Percentiles rank a stretch among this genome's conserved stretches.
Conservation (phyloP, 2,797 vertebrate species). For the Echiichthys vipera region DNA sequence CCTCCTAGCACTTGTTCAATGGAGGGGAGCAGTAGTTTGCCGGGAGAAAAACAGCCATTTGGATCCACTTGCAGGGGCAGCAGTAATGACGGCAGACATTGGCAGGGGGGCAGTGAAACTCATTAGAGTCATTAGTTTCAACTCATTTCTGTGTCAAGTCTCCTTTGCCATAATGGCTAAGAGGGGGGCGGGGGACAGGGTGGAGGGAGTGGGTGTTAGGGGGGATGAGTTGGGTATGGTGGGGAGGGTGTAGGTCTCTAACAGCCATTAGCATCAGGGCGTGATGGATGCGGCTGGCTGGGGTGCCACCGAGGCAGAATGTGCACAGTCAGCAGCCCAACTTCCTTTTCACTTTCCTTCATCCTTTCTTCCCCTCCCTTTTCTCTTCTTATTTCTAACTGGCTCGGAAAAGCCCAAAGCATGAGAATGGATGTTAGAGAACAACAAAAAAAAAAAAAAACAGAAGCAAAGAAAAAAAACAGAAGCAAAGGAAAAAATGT, state of each 20-base stretch:
- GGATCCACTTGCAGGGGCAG: conserved; percentile 64
- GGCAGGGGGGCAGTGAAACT: conserved; percentile 70
- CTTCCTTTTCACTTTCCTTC: conserved; percentile 28
- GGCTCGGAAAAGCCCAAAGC: conserved; percentile 3
- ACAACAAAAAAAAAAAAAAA: conserved; percentile 19
- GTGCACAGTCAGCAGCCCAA: conserved; percentile 62
- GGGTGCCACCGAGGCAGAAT: conserved; percentile 56
- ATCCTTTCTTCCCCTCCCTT: conserved; percentile 19
- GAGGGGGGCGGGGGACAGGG: conserved; percentile 5
- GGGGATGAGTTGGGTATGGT: conserved; percentile 24
- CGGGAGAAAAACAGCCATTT: conserved; percentile 64
- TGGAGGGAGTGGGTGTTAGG: neutral
- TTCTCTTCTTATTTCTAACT: neutral
- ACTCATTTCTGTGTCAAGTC: conserved; percentile 76
- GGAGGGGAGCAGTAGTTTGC: conserved; percentile 51
- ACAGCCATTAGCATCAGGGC: conserved; percentile 70
- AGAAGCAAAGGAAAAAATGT: neutral
- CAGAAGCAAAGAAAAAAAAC: neutral
- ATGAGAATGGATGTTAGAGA: conserved; percentile 9
- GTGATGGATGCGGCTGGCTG: conserved; percentile 69
- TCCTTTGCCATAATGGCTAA: conserved; percentile 58
- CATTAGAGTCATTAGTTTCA: conserved; percentile 78
- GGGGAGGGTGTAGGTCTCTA: conserved; percentile 47
- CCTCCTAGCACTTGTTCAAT: conserved; percentile 34
- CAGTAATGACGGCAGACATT: conserved; percentile 64